Evolutionary conservation across 2,113 vertebrate species (phyloP), one percentile per base, ranked within the genome.

Genomic region (Ptilorrhoa leucosticta): DNA sequence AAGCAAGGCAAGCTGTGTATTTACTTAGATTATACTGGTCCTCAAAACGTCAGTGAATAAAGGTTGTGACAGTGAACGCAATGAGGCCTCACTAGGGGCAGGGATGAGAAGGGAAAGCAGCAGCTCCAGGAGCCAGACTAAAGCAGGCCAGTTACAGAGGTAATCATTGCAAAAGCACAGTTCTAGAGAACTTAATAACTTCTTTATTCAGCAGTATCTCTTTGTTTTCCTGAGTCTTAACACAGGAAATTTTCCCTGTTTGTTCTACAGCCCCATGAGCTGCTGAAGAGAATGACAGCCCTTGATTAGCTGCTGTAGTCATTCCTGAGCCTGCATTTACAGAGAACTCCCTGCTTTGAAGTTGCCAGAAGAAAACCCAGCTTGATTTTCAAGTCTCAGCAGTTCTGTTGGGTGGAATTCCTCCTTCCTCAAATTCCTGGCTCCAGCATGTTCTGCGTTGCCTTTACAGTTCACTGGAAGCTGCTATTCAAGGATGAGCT

Each of bases 401-500:
- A 30, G 10, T 72, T 90, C 70, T 93, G 66, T 28, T 83, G 42
- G 54, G 63, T 77, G 56, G 79, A 95, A 97, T 94, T 90, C 83
- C 86, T 93, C 71, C 86, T 92, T 95, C 86, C 82, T 58, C 66
- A 83, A 61, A 86, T 86, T 94, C 86, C 86, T 70, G 64, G 77
- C 80, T 92, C 28, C 76, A 86, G 80, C 79, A 92, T 1, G 1
- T 50, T 77, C 85, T 56, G 50, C 0, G 0, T 2, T 45, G 73
- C 77, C 13, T 66, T 89, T 63, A 42, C 77, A 84, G 60, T 37
- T 93, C 64, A 63, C 42, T 63, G 60, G 40, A 89, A 65, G 77
- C 65, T 84, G 69, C 87, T 96, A 68, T 89, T 95, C 80, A 93
- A 89, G 87, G 93, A 82, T 91, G 84, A 94, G 87, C 69, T 81